Evolutionary conservation across 64 coral and sea anemone species (phyloP), one percentile per base, ranked within the genome.

Genomic region (Orbicella faveolata): DNA sequence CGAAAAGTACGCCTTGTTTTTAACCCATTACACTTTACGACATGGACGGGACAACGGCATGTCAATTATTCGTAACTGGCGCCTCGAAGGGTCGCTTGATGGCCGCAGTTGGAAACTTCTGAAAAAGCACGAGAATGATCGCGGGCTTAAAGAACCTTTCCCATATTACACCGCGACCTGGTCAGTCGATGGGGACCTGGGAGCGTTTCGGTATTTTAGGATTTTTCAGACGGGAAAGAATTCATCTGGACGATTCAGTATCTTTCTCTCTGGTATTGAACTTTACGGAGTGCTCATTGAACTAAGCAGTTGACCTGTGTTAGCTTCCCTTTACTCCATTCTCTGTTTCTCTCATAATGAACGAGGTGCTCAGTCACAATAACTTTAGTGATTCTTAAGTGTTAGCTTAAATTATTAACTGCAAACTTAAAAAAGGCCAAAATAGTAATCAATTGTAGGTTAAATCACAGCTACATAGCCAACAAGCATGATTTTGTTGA

Each of bases 201-300:
- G 70, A 13, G 95, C 95, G 6, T 83, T 89, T 73, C 88, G 95
- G 48, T 93, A 93, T 52, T 82, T 96, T 54, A 92, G 95, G 62
- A 90, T 96, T 63, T 79, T 87, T 75, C 91, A 96, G 87, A 96
- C 95, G 30, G 91, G 91, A 30, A 96, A 96, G 75, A 96, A 96
- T 57, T 96, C 95, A 2, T 93, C 95, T 17, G 95, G 95, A 3
- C 75, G 95, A 51, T 80, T 90, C 21, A 64, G 88, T 44, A 70
- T 96, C 21, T 96, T 52, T 63, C 75, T 96, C 72, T 96, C 95
- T 6, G 95, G 95, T 15, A 88, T 96, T 17, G 95, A 96, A 61
- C 33, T 96, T 7, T 96, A 93, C 20, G 93, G 93, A 79, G 52
- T 94, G 19, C 81, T 94, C 2, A 72, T 94, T 87, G 93, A 76